These are phyloP conservation scores for Anastrepha obliqua DNA, from an alignment of 1,140 invertebrate genomes.

Conservation along the genomic window DNA sequence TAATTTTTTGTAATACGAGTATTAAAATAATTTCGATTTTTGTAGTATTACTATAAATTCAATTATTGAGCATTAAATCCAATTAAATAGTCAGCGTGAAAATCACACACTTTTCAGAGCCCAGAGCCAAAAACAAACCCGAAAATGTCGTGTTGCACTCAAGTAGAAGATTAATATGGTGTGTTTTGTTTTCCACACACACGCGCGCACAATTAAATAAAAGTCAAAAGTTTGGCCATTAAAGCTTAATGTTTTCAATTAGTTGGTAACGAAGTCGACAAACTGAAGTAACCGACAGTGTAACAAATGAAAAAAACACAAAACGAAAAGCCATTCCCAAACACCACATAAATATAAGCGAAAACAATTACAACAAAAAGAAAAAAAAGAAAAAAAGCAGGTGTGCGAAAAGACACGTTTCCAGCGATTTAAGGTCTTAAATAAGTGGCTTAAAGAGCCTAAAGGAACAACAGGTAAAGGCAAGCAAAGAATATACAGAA, in stretches of 20 bases:
- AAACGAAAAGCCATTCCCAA: conserved; percentile 3
- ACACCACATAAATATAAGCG: not conserved
- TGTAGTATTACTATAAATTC: too few relatives aligned
- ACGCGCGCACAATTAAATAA: conserved; percentile 27
- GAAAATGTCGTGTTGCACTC: not conserved
- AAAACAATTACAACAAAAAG: not conserved
- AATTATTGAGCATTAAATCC: not conserved
- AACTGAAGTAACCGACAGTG: not conserved
- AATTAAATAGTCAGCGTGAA: conserved; percentile 23
- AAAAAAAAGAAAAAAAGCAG: too few relatives aligned
- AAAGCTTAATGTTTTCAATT: conserved; percentile 50
- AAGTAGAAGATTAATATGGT: not conserved
- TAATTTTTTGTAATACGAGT: too few relatives aligned
- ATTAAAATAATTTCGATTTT: too few relatives aligned
- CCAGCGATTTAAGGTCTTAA: conserved; percentile 13
- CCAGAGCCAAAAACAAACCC: not conserved
- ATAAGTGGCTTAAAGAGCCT: conserved; percentile 46
- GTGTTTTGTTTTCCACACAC: not conserved
- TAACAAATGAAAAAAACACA: not conserved
- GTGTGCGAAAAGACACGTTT: conserved; percentile 15
- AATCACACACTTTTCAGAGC: not conserved
- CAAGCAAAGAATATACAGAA: not conserved
- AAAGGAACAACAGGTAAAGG: not conserved
- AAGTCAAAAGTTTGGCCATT: conserved; percentile 43
- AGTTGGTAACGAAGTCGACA: not conserved